Evolutionary conservation across 1,140 invertebrate species (phyloP).

Genomic region (Yoshiicerus persimilis): DNA sequence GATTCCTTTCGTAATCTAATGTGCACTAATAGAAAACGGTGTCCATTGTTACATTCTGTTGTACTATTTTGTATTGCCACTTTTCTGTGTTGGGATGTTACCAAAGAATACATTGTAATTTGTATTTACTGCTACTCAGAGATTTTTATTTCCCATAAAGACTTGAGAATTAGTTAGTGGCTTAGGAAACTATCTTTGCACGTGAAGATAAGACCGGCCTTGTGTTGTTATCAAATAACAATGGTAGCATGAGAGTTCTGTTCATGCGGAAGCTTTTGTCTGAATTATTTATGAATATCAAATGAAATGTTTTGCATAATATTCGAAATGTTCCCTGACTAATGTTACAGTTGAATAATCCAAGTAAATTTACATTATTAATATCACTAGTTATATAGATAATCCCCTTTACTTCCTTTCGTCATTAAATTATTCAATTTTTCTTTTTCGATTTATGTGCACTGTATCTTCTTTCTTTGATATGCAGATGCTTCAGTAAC

Average conservation of each 20-base stretch:
- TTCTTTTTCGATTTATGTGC: not conserved
- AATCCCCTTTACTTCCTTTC: not conserved
- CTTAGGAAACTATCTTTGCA: not conserved
- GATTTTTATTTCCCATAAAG: not conserved
- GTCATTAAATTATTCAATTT: not conserved
- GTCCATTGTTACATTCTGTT: not conserved
- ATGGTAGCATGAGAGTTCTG: not conserved
- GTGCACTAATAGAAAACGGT: not conserved
- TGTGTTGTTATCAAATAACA: not conserved
- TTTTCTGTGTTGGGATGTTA: not conserved
- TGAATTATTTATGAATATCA: not conserved
- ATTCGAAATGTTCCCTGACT: not conserved
- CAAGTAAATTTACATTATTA: not conserved
- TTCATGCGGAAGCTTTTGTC: not conserved
- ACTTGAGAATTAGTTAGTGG: not conserved
- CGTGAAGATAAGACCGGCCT: not conserved
- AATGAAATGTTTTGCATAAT: not conserved
- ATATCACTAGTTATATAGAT: not conserved
- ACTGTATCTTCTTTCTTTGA: too few species aligned
- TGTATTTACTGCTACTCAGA: not conserved
- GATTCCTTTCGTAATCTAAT: not conserved
- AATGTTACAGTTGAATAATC: not conserved
- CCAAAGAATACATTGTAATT: not conserved
- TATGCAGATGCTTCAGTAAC: too few species aligned
- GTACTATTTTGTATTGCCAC: not conserved